Percentiles rank a stretch among this genome's conserved stretches.
Evolutionary conservation across 2,113 vertebrate genomes (phyloP).

Genomic region (Lipotes vexillifer): DNA sequence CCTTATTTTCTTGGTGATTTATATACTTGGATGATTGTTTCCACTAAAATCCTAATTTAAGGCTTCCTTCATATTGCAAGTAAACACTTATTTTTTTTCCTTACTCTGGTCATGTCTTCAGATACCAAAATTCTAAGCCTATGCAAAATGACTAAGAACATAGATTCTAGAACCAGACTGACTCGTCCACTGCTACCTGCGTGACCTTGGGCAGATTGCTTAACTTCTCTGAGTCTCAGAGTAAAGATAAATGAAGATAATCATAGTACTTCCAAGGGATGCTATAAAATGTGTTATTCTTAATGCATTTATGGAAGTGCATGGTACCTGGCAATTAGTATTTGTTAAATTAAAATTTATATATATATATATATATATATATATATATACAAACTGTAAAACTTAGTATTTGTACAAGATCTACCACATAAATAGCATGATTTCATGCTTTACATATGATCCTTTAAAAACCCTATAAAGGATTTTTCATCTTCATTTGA

Average conservation of each 20-base stretch:
- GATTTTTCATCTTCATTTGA: background rate
- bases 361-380: background rate
- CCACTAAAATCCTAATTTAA: background rate
- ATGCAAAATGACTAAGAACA: background rate
- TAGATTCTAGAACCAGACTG: background rate
- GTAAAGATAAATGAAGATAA: background rate
- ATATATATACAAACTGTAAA: background rate
- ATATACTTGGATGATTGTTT: background rate
- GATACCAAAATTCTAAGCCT: background rate
- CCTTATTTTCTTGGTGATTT: background rate
- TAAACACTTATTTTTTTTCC: background rate
- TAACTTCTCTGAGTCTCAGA: background rate
- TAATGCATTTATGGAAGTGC: background rate
- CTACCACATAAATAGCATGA: background rate
- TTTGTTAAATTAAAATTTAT: background rate
- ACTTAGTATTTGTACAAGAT: background rate
- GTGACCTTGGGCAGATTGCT: background rate
- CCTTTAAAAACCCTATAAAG: background rate
- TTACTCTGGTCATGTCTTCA: background rate
- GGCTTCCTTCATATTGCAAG: background rate
- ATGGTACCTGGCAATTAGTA: background rate
- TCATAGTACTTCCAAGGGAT: background rate
- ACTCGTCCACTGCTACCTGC: background rate
- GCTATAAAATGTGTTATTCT: background rate
- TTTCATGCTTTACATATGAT: background rate